Percentiles rank a stretch among this genome's conserved stretches.
These are phyloP conservation scores for Atrichornis clamosus DNA, from an alignment of 2,113 vertebrate genomes.

Conservation along the genomic window DNA sequence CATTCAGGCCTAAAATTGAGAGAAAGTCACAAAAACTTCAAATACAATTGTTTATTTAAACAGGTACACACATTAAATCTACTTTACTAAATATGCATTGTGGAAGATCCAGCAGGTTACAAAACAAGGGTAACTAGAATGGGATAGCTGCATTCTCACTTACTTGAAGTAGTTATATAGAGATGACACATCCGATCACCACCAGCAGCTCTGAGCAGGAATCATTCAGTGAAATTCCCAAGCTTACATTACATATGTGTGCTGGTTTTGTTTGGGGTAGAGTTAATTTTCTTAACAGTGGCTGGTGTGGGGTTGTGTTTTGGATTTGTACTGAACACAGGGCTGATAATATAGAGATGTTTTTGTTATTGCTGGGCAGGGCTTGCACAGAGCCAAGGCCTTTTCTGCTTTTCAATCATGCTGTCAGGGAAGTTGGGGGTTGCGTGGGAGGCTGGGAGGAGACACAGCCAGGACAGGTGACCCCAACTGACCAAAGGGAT, in stretches of 20 bases:
- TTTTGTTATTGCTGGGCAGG: background rate
- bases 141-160: background rate
- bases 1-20: background rate
- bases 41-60: background rate
- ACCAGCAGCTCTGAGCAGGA: conserved; percentile 4
- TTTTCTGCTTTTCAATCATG: accelerated
- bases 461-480: background rate
- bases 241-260: accelerated
- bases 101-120: background rate
- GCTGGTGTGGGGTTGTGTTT: background rate
- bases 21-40: background rate
- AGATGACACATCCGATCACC: background rate
- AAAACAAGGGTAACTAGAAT: background rate
- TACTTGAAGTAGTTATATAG: background rate
- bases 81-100: background rate
- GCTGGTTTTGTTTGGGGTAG: background rate
- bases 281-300: background rate
- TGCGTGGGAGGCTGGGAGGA: background rate
- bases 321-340: background rate
- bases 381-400: background rate
- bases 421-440: background rate
- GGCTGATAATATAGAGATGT: background rate
- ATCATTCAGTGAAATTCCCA: background rate
- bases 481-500: background rate
- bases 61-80: background rate